Base-by-base conservation (phyloP, 2,888 invertebrate species). In the Pollenia labialis region DNA sequence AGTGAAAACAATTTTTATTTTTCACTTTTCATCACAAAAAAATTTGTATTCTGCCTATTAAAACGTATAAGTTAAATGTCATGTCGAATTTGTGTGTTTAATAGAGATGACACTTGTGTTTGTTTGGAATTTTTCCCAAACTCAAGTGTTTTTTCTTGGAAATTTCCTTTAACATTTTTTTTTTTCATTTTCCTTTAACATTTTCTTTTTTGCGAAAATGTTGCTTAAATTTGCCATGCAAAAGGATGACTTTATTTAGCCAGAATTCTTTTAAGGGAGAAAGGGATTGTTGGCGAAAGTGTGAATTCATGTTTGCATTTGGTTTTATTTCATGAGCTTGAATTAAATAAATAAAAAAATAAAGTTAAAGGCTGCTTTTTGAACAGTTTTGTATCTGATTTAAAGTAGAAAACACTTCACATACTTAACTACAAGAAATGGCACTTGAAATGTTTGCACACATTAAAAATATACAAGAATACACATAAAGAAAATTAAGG, bases 281-380 rank as follows among this genome's bases (percentile, higher is more conserved):
- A 16, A 7, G 11, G 10, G 1, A 1, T 48, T 11, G n/a, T 3
- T 18, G 14, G 18, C 11, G 46, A 44, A 87, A 87, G 87, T 87
- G 81, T 81, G 69, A 84, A 84, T 77, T 87, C 87, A 74, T 87
- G 87, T 87, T 84, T 84, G 48, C 60, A 8, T 72, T 76, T 58
- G 71, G 60, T 48, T 82, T 72, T 52, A 46, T 62, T 46, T 69
- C 56, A 81, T 74, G 72, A 76, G 77, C 3, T 72, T 62, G 80
- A 58, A 81, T 66, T 80, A 68, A 83, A 58, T 69, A 85, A 82
- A 75, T 60, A 66, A 52, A 52, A 72, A 66, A 50, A 32, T 42
- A 68, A 60, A 62, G 64, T 64, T 72, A 40, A 54, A 56, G 18
- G 44, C 42, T 69, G 32, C 46, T 44, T 2, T 14, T 44, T 71